A percentile compares a stretch with the other conserved stretches of the same genome.
Conservation (phyloP, 2,797 vertebrate species). For the Borostomias antarcticus region DNA sequence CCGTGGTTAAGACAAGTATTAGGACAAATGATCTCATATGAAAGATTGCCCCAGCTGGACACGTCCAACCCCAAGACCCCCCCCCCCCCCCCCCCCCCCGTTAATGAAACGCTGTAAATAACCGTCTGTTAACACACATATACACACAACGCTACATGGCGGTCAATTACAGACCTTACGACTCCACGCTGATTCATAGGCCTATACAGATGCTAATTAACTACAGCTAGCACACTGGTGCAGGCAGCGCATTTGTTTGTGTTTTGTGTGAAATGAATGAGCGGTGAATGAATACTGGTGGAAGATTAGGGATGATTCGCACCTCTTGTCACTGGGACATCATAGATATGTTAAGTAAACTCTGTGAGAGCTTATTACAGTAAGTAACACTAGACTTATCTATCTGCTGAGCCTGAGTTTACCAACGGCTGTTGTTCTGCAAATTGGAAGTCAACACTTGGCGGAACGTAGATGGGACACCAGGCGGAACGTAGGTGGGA, state of each 20-base stretch:
- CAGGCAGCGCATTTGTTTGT: too few species aligned
- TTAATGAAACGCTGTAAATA: constrained; percentile 45
- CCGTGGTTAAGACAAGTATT: constrained; percentile 18
- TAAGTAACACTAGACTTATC: background rate
- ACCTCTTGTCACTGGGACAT: constrained; percentile 1
- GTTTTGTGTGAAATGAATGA: too few species aligned
- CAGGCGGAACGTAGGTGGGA: too few species aligned
- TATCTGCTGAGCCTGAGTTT: constrained; percentile 10
- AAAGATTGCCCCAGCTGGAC: constrained; percentile 39
- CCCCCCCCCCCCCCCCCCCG: constrained; percentile 20
- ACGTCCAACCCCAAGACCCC: constrained; percentile 7
- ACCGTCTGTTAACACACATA: constrained; percentile 37
- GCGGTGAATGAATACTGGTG: constrained; percentile 13
- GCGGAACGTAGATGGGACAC: constrained; percentile 10
- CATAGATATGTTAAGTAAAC: too few species aligned
- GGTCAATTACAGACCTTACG: constrained; percentile 43
- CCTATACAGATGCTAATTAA: too few species aligned
- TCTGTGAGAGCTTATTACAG: too few species aligned
- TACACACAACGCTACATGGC: constrained; percentile 29
- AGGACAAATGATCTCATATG: constrained; percentile 33
- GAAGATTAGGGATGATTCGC: constrained; percentile 14
- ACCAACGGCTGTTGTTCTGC: constrained; percentile 18
- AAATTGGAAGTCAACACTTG: constrained; percentile 14
- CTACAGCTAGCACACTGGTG: too few species aligned
- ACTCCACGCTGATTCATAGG: constrained; percentile 29